phyloP scores from a whole-genome alignment of 2,113 vertebrate species.

The Notothenia rossii region DNA sequence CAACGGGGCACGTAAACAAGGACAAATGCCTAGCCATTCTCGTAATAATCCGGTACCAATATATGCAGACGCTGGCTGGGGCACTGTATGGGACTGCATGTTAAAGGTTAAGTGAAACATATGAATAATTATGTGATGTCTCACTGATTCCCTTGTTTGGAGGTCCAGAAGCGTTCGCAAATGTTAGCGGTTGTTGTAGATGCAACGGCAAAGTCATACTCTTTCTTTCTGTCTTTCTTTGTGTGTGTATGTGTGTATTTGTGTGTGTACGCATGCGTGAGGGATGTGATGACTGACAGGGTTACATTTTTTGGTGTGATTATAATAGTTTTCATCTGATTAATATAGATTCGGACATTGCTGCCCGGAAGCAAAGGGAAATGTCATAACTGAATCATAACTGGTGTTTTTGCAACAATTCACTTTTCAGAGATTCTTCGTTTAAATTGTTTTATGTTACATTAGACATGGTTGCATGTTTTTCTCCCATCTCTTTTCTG shows the following conservation, averaged over 20 bases:
- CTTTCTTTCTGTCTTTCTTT: background rate
- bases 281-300: conserved; percentile 69
- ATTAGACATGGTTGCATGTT: background rate
- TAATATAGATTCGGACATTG: conserved; percentile 68
- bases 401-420: conserved; percentile 30
- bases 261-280: conserved; percentile 37
- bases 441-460: background rate
- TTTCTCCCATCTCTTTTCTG: background rate
- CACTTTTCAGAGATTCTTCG: background rate
- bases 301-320: conserved; percentile 69
- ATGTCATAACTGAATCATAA: conserved; percentile 73
- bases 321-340: conserved; percentile 60
- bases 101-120: conserved; percentile 84
- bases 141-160: conserved; percentile 71
- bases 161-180: conserved; percentile 65
- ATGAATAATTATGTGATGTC: conserved; percentile 78
- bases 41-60: conserved; percentile 69
- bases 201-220: conserved; percentile 24
- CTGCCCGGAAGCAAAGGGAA: conserved; percentile 56
- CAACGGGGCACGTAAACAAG: conserved; percentile 75
- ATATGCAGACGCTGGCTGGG: conserved; percentile 67
- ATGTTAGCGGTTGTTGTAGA: conserved; percentile 62
- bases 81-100: conserved; percentile 67
- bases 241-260: conserved; percentile 30
- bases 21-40: conserved; percentile 67